Percentiles rank a stretch among this genome's conserved stretches.
Conservation (phyloP, 2,888 invertebrate species). For the Anoncus sp. region DNA sequence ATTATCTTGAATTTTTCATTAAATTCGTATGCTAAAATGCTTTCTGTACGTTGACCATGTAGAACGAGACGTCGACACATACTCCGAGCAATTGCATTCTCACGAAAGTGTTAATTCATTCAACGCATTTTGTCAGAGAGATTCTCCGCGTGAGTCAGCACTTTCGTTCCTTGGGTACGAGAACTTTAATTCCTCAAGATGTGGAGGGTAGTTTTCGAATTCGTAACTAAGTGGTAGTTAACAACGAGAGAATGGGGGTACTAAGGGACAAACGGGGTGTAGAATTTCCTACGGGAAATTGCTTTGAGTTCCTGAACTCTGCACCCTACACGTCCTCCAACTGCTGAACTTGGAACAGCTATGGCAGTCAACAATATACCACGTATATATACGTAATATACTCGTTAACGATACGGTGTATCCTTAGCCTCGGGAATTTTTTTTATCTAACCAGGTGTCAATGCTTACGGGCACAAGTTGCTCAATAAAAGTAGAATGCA, state of each 20-base stretch:
- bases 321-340: constrained; percentile 24
- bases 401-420: too few relatives aligned
- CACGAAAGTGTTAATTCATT: constrained; percentile 25
- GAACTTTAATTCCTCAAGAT: constrained; percentile 42
- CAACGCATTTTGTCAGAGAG: constrained; percentile 16
- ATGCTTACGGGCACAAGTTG: too few relatives aligned
- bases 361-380: constrained; percentile 12
- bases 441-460: too few relatives aligned
- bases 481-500: too few relatives aligned
- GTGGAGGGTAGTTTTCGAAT: constrained; percentile 36
- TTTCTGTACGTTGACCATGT: not conserved
- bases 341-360: constrained; percentile 29
- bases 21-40: constrained; percentile 1
- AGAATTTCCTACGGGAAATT: constrained; percentile 46
- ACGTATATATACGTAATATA: not conserved
- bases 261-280: constrained; percentile 32
- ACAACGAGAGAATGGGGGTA: constrained; percentile 32
- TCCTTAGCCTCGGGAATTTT: too few relatives aligned
- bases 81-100: constrained; percentile 12
- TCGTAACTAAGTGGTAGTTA: constrained; percentile 48
- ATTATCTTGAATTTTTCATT: not conserved
- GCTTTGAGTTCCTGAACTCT: constrained; percentile 42
- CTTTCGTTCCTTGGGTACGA: constrained; percentile 18
- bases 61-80: not conserved
- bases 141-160: constrained; percentile 31